A percentile compares a stretch with the other conserved stretches of the same genome.
Conservation (phyloP, 2,113 vertebrate species). For the Hyperopisus bebe region DNA sequence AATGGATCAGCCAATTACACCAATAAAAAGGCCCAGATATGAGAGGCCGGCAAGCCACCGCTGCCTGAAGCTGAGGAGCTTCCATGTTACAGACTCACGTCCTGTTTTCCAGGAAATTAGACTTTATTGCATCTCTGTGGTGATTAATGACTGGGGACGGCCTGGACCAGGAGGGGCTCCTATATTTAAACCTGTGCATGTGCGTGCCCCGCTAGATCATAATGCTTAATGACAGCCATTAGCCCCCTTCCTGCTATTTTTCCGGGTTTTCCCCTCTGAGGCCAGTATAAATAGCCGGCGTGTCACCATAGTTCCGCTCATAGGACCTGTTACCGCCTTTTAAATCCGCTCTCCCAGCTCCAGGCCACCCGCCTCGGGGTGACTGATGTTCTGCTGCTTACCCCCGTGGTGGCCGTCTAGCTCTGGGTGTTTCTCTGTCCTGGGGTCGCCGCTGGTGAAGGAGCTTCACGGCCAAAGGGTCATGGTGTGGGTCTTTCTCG, state of each 20-base stretch:
- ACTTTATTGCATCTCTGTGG: not conserved
- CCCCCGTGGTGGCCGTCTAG: not conserved
- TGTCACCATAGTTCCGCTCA: not conserved
- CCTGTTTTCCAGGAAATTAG: not conserved
- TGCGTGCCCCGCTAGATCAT: not conserved
- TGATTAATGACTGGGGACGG: not conserved
- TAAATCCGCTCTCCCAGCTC: not conserved
- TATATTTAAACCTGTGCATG: conserved; percentile 2
- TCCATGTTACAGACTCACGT: not conserved
- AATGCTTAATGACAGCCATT: conserved; percentile 8
- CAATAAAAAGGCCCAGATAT: not conserved
- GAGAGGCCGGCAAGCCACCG: not conserved
- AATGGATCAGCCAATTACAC: not conserved
- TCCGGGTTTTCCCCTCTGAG: not conserved
- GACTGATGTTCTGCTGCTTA: not conserved
- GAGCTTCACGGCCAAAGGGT: not conserved
- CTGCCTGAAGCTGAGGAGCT: not conserved
- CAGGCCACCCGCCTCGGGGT: not conserved
- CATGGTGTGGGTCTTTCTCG: not conserved
- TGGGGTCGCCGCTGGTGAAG: not conserved
- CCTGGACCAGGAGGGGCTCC: not conserved
- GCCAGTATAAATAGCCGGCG: not conserved
- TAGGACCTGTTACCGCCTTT: not conserved
- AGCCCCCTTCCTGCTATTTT: not conserved
- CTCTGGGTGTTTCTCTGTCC: not conserved